Percentiles rank a stretch among this genome's conserved stretches.
Conservation (phyloP, 2,888 invertebrate species). For the Trichacis sp. region DNA sequence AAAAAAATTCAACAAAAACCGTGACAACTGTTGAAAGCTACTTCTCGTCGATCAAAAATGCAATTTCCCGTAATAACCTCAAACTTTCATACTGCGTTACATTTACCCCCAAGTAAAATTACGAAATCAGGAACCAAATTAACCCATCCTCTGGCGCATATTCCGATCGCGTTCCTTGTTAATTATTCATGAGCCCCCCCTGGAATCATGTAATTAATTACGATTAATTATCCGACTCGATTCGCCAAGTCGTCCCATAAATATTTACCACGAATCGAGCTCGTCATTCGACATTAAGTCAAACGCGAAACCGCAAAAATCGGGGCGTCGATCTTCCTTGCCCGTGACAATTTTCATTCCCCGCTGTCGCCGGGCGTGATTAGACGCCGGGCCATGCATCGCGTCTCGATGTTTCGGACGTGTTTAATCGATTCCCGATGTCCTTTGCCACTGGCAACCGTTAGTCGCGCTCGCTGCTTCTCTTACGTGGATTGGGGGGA, state of each 20-base stretch:
- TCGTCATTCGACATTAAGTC: not conserved
- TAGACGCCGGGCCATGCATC: conserved; percentile 7
- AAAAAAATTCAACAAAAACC: too few relatives aligned
- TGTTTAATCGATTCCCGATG: conserved; percentile 26
- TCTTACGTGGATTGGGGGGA: conserved; percentile 39
- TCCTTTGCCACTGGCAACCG: conserved; percentile 22
- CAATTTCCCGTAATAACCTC: too few relatives aligned
- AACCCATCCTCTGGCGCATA: conserved; percentile 5
- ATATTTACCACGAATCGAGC: not conserved
- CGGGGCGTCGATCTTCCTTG: not conserved
- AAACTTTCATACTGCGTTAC: too few relatives aligned
- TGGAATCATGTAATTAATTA: conserved; percentile 5
- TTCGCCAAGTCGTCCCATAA: not conserved
- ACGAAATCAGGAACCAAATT: too few relatives aligned
- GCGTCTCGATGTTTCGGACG: conserved; percentile 12
- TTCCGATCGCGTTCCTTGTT: conserved; percentile 4
- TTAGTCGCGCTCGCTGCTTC: conserved; percentile 29
- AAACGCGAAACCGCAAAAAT: not conserved
- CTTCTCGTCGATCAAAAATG: too few relatives aligned
- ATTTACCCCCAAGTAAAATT: too few relatives aligned
- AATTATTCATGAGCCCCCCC: conserved; percentile 9
- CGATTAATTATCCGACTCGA: conserved; percentile 3
- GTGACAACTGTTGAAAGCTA: too few relatives aligned
- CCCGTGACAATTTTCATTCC: not conserved
- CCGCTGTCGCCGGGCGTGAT: conserved; percentile 11